Conservation (phyloP, 1,140 invertebrate genomes). For the Drosophila miranda region DNA sequence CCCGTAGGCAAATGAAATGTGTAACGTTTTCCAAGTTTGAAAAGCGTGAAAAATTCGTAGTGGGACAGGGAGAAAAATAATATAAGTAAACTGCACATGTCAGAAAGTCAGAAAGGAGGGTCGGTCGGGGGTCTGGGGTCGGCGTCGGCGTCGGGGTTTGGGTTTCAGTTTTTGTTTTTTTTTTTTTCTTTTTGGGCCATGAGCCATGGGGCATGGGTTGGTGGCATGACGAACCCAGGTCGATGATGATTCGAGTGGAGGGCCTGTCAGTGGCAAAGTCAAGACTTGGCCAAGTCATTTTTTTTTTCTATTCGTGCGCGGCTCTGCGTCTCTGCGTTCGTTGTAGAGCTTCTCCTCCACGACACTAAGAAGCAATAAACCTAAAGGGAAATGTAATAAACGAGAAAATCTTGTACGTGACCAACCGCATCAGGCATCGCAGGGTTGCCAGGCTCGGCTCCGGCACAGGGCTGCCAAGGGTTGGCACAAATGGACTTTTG, state of each 20-base stretch:
- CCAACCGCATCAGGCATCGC: slow-evolving; percentile 68
- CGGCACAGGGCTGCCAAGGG: slow-evolving; percentile 18
- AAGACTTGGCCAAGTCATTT: slow-evolving; percentile 67
- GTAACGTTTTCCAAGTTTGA: slow-evolving; percentile 68
- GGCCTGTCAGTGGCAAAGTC: slow-evolving; percentile 66
- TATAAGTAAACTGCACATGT: slow-evolving; percentile 68
- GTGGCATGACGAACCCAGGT: slow-evolving; percentile 69
- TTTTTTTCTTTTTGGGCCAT: too few relatives aligned
- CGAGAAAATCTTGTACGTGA: slow-evolving; percentile 82
- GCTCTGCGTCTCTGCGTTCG: slow-evolving; percentile 17
- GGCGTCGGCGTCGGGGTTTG: too few relatives aligned
- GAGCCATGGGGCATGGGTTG: background rate
- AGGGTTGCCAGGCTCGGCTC: slow-evolving; percentile 38
- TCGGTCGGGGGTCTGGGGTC: too few relatives aligned
- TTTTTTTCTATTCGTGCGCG: background rate
- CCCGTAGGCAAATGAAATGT: slow-evolving; percentile 75
- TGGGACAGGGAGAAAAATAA: slow-evolving; percentile 23
- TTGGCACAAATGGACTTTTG: slow-evolving; percentile 69
- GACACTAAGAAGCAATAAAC: slow-evolving; percentile 82
- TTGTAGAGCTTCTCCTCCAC: slow-evolving; percentile 66
- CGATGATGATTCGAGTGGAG: slow-evolving; percentile 36
- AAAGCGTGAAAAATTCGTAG: slow-evolving; percentile 77
- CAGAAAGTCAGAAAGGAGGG: slow-evolving; percentile 11
- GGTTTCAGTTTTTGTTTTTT: too few relatives aligned
- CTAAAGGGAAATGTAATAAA: slow-evolving; percentile 82